phyloP scores from a whole-genome alignment of 2,888 invertebrate species.

The Cosmopolites sordidus region DNA sequence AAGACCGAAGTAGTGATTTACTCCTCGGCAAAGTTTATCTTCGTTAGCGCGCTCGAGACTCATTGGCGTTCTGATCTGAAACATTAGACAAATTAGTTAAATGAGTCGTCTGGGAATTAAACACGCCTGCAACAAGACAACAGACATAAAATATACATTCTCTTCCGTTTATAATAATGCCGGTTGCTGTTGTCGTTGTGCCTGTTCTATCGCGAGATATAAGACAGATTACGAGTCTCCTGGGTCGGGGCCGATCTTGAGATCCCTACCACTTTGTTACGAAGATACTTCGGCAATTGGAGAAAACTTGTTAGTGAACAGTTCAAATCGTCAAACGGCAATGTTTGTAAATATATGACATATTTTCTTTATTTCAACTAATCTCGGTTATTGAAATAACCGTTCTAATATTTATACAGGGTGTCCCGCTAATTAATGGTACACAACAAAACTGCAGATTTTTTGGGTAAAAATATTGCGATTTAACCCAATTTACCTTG shows the following conservation, averaged over 20 bases:
- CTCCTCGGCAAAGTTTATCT: slow-evolving; percentile 26
- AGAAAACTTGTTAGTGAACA: no score
- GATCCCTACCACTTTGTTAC: no score
- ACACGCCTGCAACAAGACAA: slow-evolving; percentile 20
- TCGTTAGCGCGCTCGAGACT: slow-evolving; percentile 27
- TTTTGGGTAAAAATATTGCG: no score
- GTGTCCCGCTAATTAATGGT: no score
- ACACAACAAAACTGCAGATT: no score
- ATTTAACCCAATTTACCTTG: no score
- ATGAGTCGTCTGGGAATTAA: slow-evolving; percentile 26
- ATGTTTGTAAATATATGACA: no score
- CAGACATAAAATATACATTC: slow-evolving; percentile 23
- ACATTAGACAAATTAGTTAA: slow-evolving; percentile 29
- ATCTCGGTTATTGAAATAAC: no score
- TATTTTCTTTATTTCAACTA: no score
- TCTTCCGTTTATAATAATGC: slow-evolving; percentile 11
- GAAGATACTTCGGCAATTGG: no score
- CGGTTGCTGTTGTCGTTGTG: slow-evolving; percentile 4
- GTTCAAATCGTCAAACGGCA: no score
- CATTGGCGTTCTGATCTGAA: slow-evolving; percentile 28
- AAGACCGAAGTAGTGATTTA: slow-evolving; percentile 24
- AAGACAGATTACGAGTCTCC: slow-evolving; percentile 8
- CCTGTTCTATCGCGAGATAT: slow-evolving; percentile 6
- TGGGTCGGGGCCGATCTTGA: not conserved
- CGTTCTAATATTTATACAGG: no score